Base-by-base conservation (phyloP, 2,888 invertebrate genomes). In the Melolontha melolontha region DNA sequence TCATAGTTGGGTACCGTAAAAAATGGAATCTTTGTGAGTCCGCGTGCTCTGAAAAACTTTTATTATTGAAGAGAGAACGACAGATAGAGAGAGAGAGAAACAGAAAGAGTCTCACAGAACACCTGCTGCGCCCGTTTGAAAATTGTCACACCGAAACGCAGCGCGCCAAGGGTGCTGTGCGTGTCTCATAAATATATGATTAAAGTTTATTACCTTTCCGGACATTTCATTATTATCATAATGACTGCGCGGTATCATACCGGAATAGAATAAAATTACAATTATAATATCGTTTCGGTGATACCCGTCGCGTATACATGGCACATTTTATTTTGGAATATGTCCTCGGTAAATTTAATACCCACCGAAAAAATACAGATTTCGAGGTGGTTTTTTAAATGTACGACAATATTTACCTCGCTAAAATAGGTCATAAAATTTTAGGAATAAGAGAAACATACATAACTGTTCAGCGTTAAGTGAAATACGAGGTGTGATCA, bases 121-220 rank as follows among this genome's bases (percentile, higher is more conserved):
- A 67, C 67, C 67, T 67, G 67, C 67, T 67, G 67, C 67, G 63
- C 62, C 63, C 44, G 64, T 66, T 66, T 64, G 67, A 54, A 67
- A 67, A 54, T 67, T 63, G 67, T 67, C 67, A 67, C 67, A 34
- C 17, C 52, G 49, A 51, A 54, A 47, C 54, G 22, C 6, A 29
- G 5, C 29, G 29, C 29, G 29, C 29, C 29, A 29, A 29, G 29
- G 29, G 52, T 22, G 40, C 52, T 42, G 57, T 66, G 67, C 67
- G 67, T 67, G 67, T 55, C 63, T 52, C 44, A 62, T 51, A 62
- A 62, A 67, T 57, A 67, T 52, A 52, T 59, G 67, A 62, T 67
- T 67, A 57, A 67, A 63, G 51, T 66, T 66, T 59, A 67, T 62
- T 59, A 44, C 51, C 59, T 67, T 67, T 67, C 59, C 67, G 62